Percentiles rank a stretch among this genome's conserved stretches.
Conservation (phyloP, 2,113 vertebrate genomes). For the Boulengeromyrus knoepffleri region DNA sequence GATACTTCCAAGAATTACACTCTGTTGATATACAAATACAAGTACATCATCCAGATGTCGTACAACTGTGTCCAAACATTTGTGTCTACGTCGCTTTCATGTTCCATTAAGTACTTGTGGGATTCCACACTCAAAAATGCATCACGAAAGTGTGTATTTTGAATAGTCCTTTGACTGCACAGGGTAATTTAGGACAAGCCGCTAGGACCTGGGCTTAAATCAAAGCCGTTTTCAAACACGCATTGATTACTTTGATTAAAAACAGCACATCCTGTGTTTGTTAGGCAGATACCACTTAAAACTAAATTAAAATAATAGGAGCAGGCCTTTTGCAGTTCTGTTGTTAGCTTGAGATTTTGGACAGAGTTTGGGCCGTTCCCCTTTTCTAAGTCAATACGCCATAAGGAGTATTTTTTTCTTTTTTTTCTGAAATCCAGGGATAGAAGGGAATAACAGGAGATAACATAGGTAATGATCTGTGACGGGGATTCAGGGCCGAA, state of each 20-base stretch:
- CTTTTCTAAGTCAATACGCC: neutral
- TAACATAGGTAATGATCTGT: slow-evolving; percentile 3
- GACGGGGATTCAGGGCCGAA: neutral
- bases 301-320: neutral
- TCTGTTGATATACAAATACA: neutral
- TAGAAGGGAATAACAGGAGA: neutral
- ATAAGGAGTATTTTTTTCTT: neutral
- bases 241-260: slow-evolving; percentile 4
- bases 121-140: neutral
- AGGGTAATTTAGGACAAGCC: neutral
- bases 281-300: neutral
- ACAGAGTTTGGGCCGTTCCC: neutral
- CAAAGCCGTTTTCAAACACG: neutral
- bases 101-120: slow-evolving; percentile 3
- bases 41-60: neutral
- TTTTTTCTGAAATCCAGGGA: neutral
- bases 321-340: neutral
- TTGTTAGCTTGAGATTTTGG: neutral
- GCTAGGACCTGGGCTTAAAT: neutral
- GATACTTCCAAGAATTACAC: neutral
- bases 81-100: neutral
- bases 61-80: neutral
- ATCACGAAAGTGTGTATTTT: neutral
- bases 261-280: neutral
- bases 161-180: neutral